Percentiles rank a stretch among this genome's conserved stretches.
Evolutionary conservation across 2,113 vertebrate genomes (phyloP).

Genomic region (Orcinus orca): DNA sequence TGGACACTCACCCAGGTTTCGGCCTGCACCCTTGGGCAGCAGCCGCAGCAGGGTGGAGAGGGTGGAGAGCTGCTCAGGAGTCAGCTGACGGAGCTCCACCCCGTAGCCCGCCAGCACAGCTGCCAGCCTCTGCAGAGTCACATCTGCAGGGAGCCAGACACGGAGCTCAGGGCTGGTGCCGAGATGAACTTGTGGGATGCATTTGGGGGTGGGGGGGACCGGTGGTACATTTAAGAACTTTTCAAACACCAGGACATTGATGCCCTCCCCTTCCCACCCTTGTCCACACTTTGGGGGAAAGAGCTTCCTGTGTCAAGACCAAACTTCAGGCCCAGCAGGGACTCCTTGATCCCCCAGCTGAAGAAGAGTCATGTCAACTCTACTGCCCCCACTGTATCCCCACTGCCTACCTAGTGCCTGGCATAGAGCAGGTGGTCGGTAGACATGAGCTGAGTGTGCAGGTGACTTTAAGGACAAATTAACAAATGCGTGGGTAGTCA

Average conservation of each 20-base stretch:
- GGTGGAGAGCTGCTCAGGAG: constrained; percentile 89
- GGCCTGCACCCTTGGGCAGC: constrained; percentile 78
- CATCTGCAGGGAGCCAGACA: constrained; percentile 70
- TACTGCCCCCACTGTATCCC: neutral
- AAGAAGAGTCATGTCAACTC: neutral
- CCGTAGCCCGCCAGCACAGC: constrained; percentile 86
- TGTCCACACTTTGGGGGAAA: neutral
- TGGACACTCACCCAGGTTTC: constrained; percentile 77
- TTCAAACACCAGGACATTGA: neutral
- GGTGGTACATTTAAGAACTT: neutral
- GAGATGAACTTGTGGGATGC: neutral
- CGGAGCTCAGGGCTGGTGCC: neutral
- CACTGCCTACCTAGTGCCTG: neutral
- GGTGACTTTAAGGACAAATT: neutral
- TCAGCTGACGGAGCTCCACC: constrained; percentile 89
- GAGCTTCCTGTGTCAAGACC: neutral
- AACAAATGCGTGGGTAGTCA: neutral
- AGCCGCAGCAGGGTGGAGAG: constrained; percentile 88
- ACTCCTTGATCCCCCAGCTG: neutral
- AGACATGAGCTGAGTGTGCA: neutral
- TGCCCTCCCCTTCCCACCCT: neutral
- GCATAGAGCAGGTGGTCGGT: neutral
- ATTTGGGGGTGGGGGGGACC: neutral
- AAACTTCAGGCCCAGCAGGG: neutral
- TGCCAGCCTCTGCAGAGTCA: constrained; percentile 85